Percentiles rank a stretch among this genome's conserved stretches.
Evolutionary conservation across 2,797 vertebrate species (phyloP).

Genomic region (Todus mexicanus): DNA sequence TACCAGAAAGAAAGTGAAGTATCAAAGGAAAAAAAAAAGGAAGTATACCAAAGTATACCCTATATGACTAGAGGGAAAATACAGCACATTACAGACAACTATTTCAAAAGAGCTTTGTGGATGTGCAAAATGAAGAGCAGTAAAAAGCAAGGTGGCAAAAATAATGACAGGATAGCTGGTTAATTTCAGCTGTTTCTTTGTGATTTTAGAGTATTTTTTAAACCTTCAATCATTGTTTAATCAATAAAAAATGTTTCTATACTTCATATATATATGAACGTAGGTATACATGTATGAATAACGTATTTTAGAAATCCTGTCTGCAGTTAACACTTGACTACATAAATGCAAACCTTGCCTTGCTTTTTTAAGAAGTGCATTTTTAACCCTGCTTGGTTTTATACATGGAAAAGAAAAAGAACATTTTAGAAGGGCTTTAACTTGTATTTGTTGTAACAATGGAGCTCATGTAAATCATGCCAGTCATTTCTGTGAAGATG

Average conservation of each 20-base stretch:
- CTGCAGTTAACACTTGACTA: neutral
- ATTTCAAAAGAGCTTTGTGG: neutral
- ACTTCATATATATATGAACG: neutral
- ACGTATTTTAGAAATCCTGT: neutral
- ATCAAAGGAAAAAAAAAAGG: neutral
- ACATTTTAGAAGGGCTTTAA: neutral
- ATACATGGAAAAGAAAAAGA: neutral
- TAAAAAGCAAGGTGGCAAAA: neutral
- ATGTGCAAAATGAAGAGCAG: neutral
- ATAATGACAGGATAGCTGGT: neutral
- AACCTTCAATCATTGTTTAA: neutral
- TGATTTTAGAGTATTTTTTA: neutral
- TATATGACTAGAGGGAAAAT: neutral
- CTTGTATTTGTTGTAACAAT: neutral
- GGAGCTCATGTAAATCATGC: neutral
- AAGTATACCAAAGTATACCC: neutral
- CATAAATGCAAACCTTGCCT: neutral
- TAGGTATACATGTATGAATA: neutral
- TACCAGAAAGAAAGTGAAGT: neutral
- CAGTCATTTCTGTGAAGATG: neutral
- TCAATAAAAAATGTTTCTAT: neutral
- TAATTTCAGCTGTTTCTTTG: neutral
- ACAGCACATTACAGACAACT: neutral
- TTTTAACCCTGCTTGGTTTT: neutral
- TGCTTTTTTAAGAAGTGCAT: neutral